Base-by-base conservation (phyloP, 2,797 vertebrate species). In the Streptopelia turtur region DNA sequence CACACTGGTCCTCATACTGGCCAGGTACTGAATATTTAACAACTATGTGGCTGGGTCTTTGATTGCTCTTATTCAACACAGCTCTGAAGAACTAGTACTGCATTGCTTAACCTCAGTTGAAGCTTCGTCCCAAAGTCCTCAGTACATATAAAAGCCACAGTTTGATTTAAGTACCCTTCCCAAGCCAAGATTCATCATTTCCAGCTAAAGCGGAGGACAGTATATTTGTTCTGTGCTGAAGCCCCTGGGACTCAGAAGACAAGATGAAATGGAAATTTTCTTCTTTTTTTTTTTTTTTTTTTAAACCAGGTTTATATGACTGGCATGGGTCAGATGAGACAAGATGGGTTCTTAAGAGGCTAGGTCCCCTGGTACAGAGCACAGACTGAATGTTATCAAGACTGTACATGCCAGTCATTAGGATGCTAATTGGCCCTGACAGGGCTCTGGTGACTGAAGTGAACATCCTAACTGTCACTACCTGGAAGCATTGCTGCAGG, bases 391-490 rank as follows among this genome's bases (percentile, higher is more conserved):
- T 49, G 21, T 17, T 91, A 75, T 57, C 92, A 96, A 87, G 90
- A 95, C 64, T 85, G 91, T 85, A 91, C 77, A 45, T 49, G 93
- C 89, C 97, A 97, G 83, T 96, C 97, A 96, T 92, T 92, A 83
- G 83, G 95, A 97, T 95, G 86, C 76, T 97, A 97, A 97, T 95
- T 97, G 95, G 87, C 72, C 92, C 85, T 95, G 95, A 91, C 95
- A 97, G 93, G 81, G 53, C 86, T 89, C 93, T 90, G 86, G 93
- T 88, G 94, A 93, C 93, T 83, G 63, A 94, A 94, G 72, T 7
- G 77, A 91, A 85, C 72, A 90, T 94, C 87, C 77, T 53, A 71
- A 83, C 86, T 93, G 75, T 89, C 92, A 95, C 80, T 93, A 91
- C 86, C 96, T 94, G 83, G 79, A 94, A 96, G 96, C 93, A 80